These are phyloP conservation scores for Tipula confusa DNA, from an alignment of 2,888 invertebrate species.

Conservation along the genomic window DNA sequence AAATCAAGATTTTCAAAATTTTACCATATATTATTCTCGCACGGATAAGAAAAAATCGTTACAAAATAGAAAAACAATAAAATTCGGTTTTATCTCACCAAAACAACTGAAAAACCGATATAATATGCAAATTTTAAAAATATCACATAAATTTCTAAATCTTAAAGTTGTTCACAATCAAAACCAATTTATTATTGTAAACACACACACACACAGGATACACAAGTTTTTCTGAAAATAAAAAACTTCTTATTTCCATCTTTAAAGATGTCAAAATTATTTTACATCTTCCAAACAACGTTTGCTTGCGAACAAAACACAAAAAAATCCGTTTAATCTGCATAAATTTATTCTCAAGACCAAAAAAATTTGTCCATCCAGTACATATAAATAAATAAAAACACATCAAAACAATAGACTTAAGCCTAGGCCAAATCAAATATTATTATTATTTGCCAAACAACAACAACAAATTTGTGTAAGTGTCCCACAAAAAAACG, in stretches of 20 bases:
- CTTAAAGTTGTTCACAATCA: slow-evolving; percentile 5
- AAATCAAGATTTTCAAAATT: background rate
- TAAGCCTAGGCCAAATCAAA: background rate
- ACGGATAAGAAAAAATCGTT: background rate
- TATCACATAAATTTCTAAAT: background rate
- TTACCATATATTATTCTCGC: background rate
- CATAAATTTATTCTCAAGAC: slow-evolving; percentile 20
- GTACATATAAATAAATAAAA: too few species aligned
- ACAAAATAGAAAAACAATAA: background rate
- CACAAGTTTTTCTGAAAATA: background rate
- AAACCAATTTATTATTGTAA: background rate
- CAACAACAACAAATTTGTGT: background rate
- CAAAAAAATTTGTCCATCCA: background rate
- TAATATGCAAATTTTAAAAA: slow-evolving; percentile 5
- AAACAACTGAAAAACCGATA: background rate
- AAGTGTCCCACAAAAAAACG: background rate
- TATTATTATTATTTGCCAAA: too few species aligned
- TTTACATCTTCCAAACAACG: background rate
- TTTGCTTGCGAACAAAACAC: background rate
- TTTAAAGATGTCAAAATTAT: background rate
- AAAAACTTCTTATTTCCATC: background rate
- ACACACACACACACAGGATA: background rate
- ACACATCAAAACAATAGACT: background rate
- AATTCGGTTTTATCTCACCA: background rate
- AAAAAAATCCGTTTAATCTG: slow-evolving; percentile 5